A percentile compares a stretch with the other conserved stretches of the same genome.
Evolutionary conservation across 2,797 vertebrate species (phyloP).

Genomic region (Parauchenoglanis ngamensis): DNA sequence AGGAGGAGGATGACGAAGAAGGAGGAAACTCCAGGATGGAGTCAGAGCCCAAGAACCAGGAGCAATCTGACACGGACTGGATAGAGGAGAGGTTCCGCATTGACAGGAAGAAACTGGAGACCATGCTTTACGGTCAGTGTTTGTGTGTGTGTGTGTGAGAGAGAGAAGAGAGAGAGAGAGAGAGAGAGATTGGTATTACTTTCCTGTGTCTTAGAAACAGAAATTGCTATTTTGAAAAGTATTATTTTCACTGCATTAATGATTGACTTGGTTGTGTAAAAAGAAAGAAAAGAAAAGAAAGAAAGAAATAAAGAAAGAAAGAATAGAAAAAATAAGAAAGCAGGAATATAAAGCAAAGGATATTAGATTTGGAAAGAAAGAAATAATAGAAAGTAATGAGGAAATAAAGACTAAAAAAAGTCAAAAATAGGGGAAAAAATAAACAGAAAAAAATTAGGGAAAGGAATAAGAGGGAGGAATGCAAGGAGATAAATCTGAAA

Average conservation of each 20-base stretch:
- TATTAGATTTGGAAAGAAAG: too few species aligned
- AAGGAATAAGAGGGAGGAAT: background rate
- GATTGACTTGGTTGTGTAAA: background rate
- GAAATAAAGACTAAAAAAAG: background rate
- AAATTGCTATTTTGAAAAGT: background rate
- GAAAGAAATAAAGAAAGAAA: background rate
- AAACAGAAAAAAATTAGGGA: background rate
- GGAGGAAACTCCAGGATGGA: conserved; percentile 44
- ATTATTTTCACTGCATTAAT: background rate
- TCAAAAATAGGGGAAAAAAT: background rate
- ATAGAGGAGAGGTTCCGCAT: conserved; percentile 82
- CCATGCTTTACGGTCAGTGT: conserved; percentile 74
- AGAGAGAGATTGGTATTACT: background rate
- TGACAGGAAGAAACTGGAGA: conserved; percentile 82
- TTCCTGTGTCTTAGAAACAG: background rate
- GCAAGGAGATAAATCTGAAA: background rate
- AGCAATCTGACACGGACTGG: conserved; percentile 71
- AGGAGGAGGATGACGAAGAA: conserved; percentile 40
- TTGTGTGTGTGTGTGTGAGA: conserved; percentile 41
- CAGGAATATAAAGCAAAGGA: background rate
- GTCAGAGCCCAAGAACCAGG: conserved; percentile 52
- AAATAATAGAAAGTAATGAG: background rate
- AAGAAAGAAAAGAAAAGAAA: background rate
- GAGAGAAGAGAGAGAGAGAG: background rate
- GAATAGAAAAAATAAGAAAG: background rate